These are phyloP conservation scores for Pagetopsis macropterus DNA, from an alignment of 2,797 vertebrate species.

Conservation along the genomic window DNA sequence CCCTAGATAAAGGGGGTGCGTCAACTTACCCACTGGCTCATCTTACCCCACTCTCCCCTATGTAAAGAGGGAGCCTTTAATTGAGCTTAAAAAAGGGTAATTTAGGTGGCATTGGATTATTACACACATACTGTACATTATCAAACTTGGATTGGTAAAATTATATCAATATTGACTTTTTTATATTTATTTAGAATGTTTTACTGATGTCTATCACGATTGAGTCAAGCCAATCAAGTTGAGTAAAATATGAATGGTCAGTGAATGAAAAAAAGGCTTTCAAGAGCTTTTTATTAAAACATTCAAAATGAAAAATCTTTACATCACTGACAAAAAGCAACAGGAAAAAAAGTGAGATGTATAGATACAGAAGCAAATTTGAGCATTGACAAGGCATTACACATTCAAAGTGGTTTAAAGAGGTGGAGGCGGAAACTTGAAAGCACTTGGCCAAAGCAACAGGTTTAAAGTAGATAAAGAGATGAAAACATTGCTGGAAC, in stretches of 20 bases:
- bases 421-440: conserved; percentile 37
- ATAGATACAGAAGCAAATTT: conserved; percentile 59
- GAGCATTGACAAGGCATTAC: conserved; percentile 51
- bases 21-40: too few species aligned
- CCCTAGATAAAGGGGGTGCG: too few species aligned
- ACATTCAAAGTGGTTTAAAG: conserved; percentile 52
- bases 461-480: conserved; percentile 43
- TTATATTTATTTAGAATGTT: too few species aligned
- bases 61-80: background rate
- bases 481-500: conserved; percentile 25
- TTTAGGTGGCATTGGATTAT: too few species aligned
- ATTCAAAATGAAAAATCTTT: conserved; percentile 70
- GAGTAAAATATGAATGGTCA: background rate
- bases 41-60: too few species aligned
- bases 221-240: background rate
- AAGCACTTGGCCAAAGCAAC: conserved; percentile 37
- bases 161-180: too few species aligned
- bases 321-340: conserved; percentile 68
- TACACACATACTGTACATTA: too few species aligned
- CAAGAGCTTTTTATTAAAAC: conserved; percentile 79
- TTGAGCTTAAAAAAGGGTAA: background rate
- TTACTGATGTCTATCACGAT: background rate
- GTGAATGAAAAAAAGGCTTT: conserved; percentile 46
- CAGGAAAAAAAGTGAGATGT: conserved; percentile 44
- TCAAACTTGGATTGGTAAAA: too few species aligned